phyloP scores from a whole-genome alignment of 2,797 vertebrate genomes.

The Hypotaenidia philippensis region DNA sequence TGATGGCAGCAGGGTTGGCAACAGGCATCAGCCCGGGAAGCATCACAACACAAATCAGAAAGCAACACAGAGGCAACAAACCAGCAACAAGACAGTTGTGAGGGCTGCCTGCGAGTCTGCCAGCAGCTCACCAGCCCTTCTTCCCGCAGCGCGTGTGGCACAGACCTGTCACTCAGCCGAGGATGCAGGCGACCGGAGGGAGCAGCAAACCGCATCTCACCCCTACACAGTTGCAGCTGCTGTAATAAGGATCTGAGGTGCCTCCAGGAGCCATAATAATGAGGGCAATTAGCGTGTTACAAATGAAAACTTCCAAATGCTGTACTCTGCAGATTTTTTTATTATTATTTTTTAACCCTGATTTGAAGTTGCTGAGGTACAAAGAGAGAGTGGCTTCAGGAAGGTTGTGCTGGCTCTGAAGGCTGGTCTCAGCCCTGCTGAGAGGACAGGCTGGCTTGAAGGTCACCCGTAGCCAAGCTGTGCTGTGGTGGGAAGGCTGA shows the following conservation, averaged over 20 bases:
- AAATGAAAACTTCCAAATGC: neutral
- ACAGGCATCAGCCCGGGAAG: neutral
- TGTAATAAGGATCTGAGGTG: neutral
- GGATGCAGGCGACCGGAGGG: neutral
- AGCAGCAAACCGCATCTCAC: neutral
- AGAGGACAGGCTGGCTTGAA: neutral
- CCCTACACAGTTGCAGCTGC: neutral
- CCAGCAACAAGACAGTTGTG: neutral
- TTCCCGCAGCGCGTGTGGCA: neutral
- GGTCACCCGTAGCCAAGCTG: neutral
- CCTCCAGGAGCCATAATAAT: slow-evolving; percentile 57
- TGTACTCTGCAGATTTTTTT: neutral
- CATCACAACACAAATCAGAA: neutral
- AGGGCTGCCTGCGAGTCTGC: neutral
- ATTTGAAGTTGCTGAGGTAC: neutral
- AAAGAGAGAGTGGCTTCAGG: neutral
- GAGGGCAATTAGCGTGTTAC: slow-evolving; percentile 25
- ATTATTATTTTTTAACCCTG: neutral
- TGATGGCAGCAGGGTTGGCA: neutral
- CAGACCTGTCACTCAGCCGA: neutral
- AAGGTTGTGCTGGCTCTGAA: neutral
- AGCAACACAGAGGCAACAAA: neutral
- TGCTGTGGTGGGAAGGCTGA: rapidly evolving
- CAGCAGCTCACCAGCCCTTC: neutral
- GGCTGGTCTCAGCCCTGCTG: neutral